A percentile compares a stretch with the other conserved stretches of the same genome.
Evolutionary conservation across 2,888 invertebrate species (phyloP).

Genomic region (Synanthedon tipuliformis): DNA sequence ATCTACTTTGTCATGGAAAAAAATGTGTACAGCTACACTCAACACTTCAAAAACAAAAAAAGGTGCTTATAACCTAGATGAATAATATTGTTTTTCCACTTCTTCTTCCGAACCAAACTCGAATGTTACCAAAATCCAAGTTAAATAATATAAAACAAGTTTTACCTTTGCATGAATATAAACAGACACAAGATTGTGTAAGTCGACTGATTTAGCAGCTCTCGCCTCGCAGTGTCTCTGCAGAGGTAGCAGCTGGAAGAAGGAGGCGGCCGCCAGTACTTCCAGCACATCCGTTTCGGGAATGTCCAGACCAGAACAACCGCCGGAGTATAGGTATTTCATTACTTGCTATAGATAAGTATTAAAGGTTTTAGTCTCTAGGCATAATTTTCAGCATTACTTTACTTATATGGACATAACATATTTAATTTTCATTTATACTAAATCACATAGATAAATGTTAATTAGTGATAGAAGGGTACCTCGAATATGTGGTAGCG

Average conservation of each 20-base stretch:
- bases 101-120: too few species aligned
- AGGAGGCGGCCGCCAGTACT: slow-evolving; percentile 90
- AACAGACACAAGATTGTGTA: slow-evolving; percentile 91
- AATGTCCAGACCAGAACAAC: slow-evolving; percentile 82
- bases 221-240: slow-evolving; percentile 87
- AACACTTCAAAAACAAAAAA: too few species aligned
- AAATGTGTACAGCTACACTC: too few species aligned
- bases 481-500: slow-evolving; percentile 94
- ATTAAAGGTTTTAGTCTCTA: too few species aligned
- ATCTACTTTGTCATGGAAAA: background rate
- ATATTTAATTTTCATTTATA: too few species aligned
- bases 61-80: too few species aligned
- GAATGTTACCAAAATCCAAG: background rate
- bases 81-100: too few species aligned
- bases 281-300: slow-evolving; percentile 86
- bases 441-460: too few species aligned
- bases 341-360: slow-evolving; percentile 78
- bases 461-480: slow-evolving; percentile 2
- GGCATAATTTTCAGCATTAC: too few species aligned
- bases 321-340: slow-evolving; percentile 93
- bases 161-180: slow-evolving; percentile 91
- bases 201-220: slow-evolving; percentile 84
- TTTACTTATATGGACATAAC: too few species aligned
- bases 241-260: slow-evolving; percentile 89
- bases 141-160: background rate